Evolutionary conservation across 2,888 invertebrate genomes (phyloP).

Genomic region (Julus scandinavius): DNA sequence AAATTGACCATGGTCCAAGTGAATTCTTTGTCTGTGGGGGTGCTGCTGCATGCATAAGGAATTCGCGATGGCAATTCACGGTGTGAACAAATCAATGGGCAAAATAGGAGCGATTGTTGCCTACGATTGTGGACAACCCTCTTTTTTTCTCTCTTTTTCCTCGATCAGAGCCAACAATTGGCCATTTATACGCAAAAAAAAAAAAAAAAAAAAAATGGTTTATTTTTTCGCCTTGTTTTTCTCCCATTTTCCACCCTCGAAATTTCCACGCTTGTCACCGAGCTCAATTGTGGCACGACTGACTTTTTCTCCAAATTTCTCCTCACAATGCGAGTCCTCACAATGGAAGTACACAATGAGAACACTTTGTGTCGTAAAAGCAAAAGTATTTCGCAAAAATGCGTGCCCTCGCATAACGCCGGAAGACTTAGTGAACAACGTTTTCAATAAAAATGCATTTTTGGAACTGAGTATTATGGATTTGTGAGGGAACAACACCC

Average conservation of each 20-base stretch:
- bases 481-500: too few relatives aligned
- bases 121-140: neutral
- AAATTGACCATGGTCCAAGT: neutral
- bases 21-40: slow-evolving; percentile 3
- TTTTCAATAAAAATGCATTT: too few relatives aligned
- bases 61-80: neutral
- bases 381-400: slow-evolving; percentile 1
- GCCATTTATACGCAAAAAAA: slow-evolving; percentile 33
- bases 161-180: neutral
- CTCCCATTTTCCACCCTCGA: slow-evolving; percentile 15
- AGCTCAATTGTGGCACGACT: slow-evolving; percentile 2
- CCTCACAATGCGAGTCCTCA: neutral
- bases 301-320: neutral
- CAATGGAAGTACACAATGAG: neutral
- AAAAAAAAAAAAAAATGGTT: neutral
- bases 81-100: slow-evolving; percentile 5
- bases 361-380: neutral
- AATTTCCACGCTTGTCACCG: slow-evolving; percentile 12
- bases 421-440: neutral
- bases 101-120: slow-evolving; percentile 19
- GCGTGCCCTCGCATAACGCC: slow-evolving; percentile 23
- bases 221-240: slow-evolving; percentile 19
- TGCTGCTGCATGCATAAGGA: slow-evolving; percentile 33
- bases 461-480: too few relatives aligned
- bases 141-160: slow-evolving; percentile 15